Conservation (phyloP, 2,888 invertebrate species). For the Cacoxenus indagator region DNA sequence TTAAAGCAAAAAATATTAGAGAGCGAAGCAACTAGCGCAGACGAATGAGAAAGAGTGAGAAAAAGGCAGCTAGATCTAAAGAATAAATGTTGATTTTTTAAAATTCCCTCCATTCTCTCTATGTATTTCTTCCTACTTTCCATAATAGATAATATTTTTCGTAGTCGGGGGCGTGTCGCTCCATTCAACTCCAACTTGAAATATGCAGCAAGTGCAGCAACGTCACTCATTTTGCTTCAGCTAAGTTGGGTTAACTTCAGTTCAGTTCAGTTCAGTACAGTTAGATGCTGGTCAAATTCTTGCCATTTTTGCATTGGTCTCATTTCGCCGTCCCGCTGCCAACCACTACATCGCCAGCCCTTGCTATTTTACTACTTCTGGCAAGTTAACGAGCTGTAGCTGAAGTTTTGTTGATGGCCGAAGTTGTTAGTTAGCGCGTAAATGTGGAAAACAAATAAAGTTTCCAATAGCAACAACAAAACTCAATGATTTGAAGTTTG, state of each 20-base stretch:
- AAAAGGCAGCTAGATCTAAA: neutral
- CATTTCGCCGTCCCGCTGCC: neutral
- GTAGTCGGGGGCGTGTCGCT: constrained; percentile 8
- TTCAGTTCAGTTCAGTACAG: constrained; percentile 27
- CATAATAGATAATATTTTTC: neutral
- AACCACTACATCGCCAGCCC: constrained; percentile 34
- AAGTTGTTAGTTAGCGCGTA: constrained; percentile 50
- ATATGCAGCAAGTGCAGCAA: constrained; percentile 59
- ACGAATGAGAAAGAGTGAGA: constrained; percentile 35
- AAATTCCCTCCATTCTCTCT: neutral
- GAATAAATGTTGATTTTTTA: constrained; percentile 4
- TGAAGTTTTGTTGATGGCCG: constrained; percentile 60
- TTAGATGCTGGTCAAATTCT: constrained; percentile 56
- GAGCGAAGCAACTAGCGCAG: no score
- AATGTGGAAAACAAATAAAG: constrained; percentile 56
- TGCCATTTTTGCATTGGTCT: neutral
- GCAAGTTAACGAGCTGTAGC: constrained; percentile 11
- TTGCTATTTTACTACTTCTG: constrained; percentile 29
- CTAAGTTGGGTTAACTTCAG: constrained; percentile 2
- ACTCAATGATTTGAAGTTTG: neutral
- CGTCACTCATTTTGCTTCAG: constrained; percentile 39
- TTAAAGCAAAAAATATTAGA: no score
- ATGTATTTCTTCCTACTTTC: neutral
- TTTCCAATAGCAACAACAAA: constrained; percentile 26
- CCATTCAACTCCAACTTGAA: constrained; percentile 42